Evolutionary conservation across 2,113 vertebrate genomes (phyloP).

Genomic region (Clupea harengus): DNA sequence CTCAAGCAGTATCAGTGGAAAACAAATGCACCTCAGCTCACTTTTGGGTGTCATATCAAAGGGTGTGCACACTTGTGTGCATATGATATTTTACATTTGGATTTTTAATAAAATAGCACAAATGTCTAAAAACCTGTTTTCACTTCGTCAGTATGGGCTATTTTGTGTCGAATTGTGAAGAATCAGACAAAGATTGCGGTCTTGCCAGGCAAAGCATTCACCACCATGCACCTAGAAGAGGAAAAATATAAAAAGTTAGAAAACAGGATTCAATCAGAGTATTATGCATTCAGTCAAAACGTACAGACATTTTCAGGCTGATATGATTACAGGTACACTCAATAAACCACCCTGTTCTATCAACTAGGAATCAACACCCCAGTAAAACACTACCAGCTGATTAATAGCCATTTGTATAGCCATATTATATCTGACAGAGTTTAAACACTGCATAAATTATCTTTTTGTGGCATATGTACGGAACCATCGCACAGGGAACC

Average conservation of each 20-base stretch:
- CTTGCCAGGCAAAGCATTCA: background rate
- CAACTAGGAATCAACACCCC: background rate
- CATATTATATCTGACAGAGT: too few species aligned
- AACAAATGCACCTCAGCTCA: too few species aligned
- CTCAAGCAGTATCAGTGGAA: too few species aligned
- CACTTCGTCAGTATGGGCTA: too few species aligned
- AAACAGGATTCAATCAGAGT: background rate
- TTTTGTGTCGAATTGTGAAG: too few species aligned
- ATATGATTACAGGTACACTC: background rate
- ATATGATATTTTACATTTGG: too few species aligned
- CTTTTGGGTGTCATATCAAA: too few species aligned
- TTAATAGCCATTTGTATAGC: too few species aligned
- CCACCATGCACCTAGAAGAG: background rate
- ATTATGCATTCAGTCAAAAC: background rate
- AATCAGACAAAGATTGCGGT: background rate
- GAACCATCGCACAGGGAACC: conserved; percentile 93
- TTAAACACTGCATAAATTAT: background rate
- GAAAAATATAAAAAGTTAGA: background rate
- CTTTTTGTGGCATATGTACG: conserved; percentile 69
- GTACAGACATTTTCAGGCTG: background rate
- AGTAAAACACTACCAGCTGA: background rate
- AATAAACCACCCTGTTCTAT: background rate
- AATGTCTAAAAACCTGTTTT: too few species aligned
- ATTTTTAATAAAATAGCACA: too few species aligned
- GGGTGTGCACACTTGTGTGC: too few species aligned